Base-by-base conservation (phyloP, 2,797 vertebrate genomes). In the Notamacropus eugenii region DNA sequence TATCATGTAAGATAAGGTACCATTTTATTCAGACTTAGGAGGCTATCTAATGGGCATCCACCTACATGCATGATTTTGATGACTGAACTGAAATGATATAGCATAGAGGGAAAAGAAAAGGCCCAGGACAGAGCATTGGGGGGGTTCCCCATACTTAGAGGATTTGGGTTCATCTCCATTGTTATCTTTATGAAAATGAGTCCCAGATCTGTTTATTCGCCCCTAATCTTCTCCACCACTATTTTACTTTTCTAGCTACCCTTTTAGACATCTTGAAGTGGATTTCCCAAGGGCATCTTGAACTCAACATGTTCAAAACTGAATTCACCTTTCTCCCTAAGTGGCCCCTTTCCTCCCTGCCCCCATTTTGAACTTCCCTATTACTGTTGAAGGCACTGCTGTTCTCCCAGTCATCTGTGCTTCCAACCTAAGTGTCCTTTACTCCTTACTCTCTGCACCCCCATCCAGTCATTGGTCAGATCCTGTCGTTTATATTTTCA, bases 1-100 rank as follows among this genome's bases (percentile, higher is more conserved):
- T 96, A 96, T 27, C 31, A 94, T 5, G 34, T 94, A 95, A 96
- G 52, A 93, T 96, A 91, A 94, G 93, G 31, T 62, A 34, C 59
- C 12, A 34, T 67, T 67, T n/a, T n/a, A 67, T 67, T 67, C 4
- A 67, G 62, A 67, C 14, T 67, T 67, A 1, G 59, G 59, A 62
- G 5, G n/a, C 62, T 67, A 16, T 67, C 34, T 67, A n/a, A 67
- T 67, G 62, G 62, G 34, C 34, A 67, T 67, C 62, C 14, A 5
- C 34, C 34, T n/a, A n/a, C 5, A 67, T 6, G 14, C 34, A n/a
- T 9, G 6, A n/a, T 67, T 67, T 67, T 67, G 34, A 16, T 67
- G 62, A n/a, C 19, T 19, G 62, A n/a, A n/a, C 31, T 34, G 34
- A 67, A n/a, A 16, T 67, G 34, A 67, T n/a, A n/a, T 34, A n/a